Conservation (phyloP, 2,888 invertebrate genomes). For the Nomada fabriciana region DNA sequence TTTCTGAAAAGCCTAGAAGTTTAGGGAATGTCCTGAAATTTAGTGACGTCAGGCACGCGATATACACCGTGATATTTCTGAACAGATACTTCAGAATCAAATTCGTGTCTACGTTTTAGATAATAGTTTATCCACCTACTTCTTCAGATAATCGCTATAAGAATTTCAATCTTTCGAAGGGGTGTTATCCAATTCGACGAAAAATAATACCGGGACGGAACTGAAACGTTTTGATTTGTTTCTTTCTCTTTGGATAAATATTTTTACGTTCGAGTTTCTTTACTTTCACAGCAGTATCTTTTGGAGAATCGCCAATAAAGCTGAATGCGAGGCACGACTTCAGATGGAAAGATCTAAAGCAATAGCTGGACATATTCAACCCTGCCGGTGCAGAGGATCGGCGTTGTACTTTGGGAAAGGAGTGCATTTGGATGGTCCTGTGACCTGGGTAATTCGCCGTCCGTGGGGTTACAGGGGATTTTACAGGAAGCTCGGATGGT, state of each 20-base stretch:
- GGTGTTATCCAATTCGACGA: background rate
- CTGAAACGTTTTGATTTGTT: background rate
- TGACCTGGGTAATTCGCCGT: conserved; percentile 24
- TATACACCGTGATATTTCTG: no score
- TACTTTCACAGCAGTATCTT: conserved; percentile 3
- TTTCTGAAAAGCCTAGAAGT: no score
- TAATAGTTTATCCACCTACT: background rate
- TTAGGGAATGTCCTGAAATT: no score
- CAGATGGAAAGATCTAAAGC: conserved; percentile 27
- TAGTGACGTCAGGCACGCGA: no score
- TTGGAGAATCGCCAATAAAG: conserved; percentile 24
- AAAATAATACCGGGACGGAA: background rate
- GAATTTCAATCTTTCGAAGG: background rate
- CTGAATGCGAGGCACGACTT: conserved; percentile 34
- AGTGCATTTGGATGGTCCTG: conserved; percentile 25
- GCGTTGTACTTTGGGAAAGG: conserved; percentile 30
- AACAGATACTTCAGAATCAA: no score
- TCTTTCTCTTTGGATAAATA: background rate
- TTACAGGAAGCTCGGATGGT: conserved; percentile 71
- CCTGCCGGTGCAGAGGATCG: conserved; percentile 43
- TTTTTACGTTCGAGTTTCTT: conserved; percentile 16
- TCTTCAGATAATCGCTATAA: background rate
- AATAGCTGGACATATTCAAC: conserved; percentile 26
- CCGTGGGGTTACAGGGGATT: conserved; percentile 63
- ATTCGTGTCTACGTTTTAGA: no score